Conservation (phyloP, 2,888 invertebrate genomes). For the Endotricha flammealis region DNA sequence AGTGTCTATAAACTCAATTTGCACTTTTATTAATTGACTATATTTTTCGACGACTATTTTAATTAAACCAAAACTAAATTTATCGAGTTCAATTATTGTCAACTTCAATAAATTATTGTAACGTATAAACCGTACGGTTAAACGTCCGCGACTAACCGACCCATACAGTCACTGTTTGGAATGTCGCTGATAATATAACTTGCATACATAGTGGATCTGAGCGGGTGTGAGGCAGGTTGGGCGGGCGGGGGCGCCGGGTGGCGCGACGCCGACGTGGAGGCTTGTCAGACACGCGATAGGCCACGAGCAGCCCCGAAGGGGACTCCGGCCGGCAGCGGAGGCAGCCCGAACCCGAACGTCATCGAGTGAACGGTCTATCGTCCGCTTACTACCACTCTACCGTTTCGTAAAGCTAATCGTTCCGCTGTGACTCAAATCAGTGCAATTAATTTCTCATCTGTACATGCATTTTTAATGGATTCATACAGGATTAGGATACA, state of each 20-base stretch:
- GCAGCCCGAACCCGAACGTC: slow-evolving; percentile 9
- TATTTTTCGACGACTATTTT: no score
- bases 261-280: slow-evolving; percentile 76
- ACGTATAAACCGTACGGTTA: slow-evolving; percentile 34
- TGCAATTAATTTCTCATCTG: slow-evolving; percentile 3
- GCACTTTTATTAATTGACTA: no score
- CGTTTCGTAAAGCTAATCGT: not conserved
- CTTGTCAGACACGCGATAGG: slow-evolving; percentile 67
- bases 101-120: slow-evolving; percentile 7
- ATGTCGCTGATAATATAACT: slow-evolving; percentile 37
- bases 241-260: slow-evolving; percentile 51
- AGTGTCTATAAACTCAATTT: no score
- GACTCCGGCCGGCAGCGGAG: slow-evolving; percentile 20
- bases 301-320: slow-evolving; percentile 51
- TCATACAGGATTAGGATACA: no score
- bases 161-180: slow-evolving; percentile 41
- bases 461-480: not conserved
- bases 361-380: not conserved
- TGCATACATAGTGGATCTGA: slow-evolving; percentile 23
- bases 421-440: not conserved
- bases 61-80: no score
- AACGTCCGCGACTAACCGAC: slow-evolving; percentile 40
- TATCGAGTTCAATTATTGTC: no score
- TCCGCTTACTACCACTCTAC: not conserved
- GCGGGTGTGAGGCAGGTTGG: slow-evolving; percentile 27